Base-by-base conservation (phyloP, 2,113 vertebrate species). In the Mirza zaza region DNA sequence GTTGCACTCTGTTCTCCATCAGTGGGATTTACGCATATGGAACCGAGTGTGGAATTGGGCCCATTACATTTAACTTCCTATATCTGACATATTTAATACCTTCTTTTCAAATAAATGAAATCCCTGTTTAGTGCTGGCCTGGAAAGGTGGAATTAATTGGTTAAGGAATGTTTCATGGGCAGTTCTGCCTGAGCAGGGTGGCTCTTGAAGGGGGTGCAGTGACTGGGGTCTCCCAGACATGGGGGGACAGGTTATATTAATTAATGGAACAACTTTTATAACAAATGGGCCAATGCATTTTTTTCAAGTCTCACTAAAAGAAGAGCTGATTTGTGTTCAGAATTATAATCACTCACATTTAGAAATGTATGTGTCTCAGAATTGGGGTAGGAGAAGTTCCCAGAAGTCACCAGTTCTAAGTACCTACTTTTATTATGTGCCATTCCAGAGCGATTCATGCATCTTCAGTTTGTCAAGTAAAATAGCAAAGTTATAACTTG, bases 31-130 rank as follows among this genome's bases (percentile, higher is more conserved):
- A 97, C 79, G 84, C 97, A 97, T 97, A 97, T 97, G 98, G 97
- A 97, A 97, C 97, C 48, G 27, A 96, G 96, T 96, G 97, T 95
- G 96, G 96, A 97, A 97, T 96, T 97, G 97, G 93, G 90, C 96
- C 97, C 83, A 96, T 97, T 96, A 96, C 97, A 93, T 81, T 94
- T 95, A 86, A 98, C 97, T 97, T 98, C 97, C 98, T 98, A 90
- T 87, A 97, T 93, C 95, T 97, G 98, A 97, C 97, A 97, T 96
- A 95, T 97, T 97, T 98, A 97, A 98, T 97, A 97, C 93, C 76
- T 89, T 59, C 89, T 97, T 97, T 97, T 96, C 95, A 96, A 97
- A 97, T 97, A 97, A 98, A 98, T 94, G 92, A 92, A 97, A 96
- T 94, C 96, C 82, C 84, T 95, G 71, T 96, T 95, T 97, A 81